Evolutionary conservation across 2,888 invertebrate species (phyloP), one percentile per base, ranked within the genome.

Genomic region (Colostygia pectinataria): DNA sequence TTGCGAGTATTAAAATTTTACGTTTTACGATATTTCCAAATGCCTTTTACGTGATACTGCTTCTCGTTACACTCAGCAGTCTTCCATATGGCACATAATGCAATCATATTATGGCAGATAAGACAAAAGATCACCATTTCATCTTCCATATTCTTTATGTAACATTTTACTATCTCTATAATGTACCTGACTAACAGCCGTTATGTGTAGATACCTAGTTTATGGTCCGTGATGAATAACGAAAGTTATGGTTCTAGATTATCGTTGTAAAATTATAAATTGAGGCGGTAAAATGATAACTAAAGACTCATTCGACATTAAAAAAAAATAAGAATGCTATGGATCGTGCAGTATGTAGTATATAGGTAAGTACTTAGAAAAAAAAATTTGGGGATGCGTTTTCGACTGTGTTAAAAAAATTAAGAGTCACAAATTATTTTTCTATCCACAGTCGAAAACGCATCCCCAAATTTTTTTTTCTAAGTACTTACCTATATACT

Each of bases 11-110:
- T 41, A 24, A 42, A 25, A 41, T 66, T 60, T 53, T 34, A 54
- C 41, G 46, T 54, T 63, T 57, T 55, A 59, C 25, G 57, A 47
- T 54, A 50, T 55, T 55, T 57, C 29, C 34, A 47, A 53, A 33
- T 33, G 31, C 13, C n/a, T 38, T 37, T 37, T 32, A 42, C 48
- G 20, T 13, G 38, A 33, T 14, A 45, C 7, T 42, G 3, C 12
- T 18, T 38, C 4, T 38, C 12, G 7, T 20, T 18, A 29, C 18
- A 28, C 29, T n/a, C 15, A 25, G 13, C 25, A 20, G 1, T 7
- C 10, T 6, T 32, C 12, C n/a, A 23, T 34, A 13, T 45, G 45
- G 38, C 37, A 37, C 31, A 31, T n/a, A n/a, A n/a, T n/a, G n/a
- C n/a, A n/a, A n/a, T n/a, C n/a, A n/a, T n/a, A n/a, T n/a, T n/a